Evolutionary conservation across 2,113 vertebrate species (phyloP).

Genomic region (Rhizomys pruinosus): DNA sequence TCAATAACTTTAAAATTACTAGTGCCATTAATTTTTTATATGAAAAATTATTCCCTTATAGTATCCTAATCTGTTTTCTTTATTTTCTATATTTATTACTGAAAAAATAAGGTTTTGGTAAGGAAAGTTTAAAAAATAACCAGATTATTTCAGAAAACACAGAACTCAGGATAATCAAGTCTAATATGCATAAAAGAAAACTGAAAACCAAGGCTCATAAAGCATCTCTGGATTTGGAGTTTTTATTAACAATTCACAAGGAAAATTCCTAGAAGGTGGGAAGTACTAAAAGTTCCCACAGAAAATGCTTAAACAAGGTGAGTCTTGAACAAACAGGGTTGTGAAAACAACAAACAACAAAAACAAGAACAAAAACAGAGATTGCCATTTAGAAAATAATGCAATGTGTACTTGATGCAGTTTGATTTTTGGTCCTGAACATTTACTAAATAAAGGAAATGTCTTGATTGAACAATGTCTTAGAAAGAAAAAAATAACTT

Average conservation of each 20-base stretch:
- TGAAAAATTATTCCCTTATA: background rate
- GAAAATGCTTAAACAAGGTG: background rate
- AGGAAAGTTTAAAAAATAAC: background rate
- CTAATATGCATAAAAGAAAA: background rate
- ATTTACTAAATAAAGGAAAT: background rate
- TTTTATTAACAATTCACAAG: background rate
- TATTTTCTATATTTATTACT: background rate
- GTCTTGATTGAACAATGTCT: background rate
- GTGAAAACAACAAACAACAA: no score
- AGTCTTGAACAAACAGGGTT: background rate
- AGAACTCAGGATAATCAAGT: background rate
- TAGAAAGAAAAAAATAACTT: slow-evolving; percentile 6
- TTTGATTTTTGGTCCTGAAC: background rate
- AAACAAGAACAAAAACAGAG: background rate
- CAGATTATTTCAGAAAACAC: background rate
- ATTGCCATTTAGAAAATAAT: background rate
- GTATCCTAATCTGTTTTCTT: background rate
- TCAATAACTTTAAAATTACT: background rate
- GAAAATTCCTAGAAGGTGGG: background rate
- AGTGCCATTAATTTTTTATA: background rate
- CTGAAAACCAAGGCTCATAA: background rate
- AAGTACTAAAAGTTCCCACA: accelerated
- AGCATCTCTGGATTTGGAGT: background rate
- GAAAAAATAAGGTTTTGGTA: background rate
- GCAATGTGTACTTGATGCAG: background rate